Percentiles rank a stretch among this genome's conserved stretches.
Evolutionary conservation across 2,888 invertebrate species (phyloP).

Genomic region (Thera obeliscata): DNA sequence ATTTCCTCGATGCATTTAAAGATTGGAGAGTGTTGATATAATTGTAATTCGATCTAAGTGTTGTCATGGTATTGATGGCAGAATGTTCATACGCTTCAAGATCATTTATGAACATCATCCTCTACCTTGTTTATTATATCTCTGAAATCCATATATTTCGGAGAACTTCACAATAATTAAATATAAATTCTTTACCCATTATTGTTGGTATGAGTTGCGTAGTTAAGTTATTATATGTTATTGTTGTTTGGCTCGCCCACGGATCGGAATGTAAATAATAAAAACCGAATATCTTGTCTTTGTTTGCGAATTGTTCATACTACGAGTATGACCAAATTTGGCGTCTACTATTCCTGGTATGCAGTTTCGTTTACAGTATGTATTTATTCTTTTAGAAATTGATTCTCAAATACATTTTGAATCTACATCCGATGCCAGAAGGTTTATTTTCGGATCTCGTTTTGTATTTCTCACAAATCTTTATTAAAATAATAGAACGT

Average conservation of each 20-base stretch:
- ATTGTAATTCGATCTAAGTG: no score
- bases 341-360: slow-evolving; percentile 25
- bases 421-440: slow-evolving; percentile 6
- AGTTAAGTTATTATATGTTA: slow-evolving; percentile 77
- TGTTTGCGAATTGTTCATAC: slow-evolving; percentile 29
- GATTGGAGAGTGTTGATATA: no score
- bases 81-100: no score
- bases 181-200: slow-evolving; percentile 67
- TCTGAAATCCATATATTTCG: slow-evolving; percentile 47
- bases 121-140: slow-evolving; percentile 40
- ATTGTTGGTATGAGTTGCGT: slow-evolving; percentile 51
- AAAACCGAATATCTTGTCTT: slow-evolving; percentile 29
- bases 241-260: slow-evolving; percentile 54
- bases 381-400: slow-evolving; percentile 4
- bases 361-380: slow-evolving; percentile 13
- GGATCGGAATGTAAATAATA: slow-evolving; percentile 32
- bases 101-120: neutral
- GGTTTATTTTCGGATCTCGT: slow-evolving; percentile 1
- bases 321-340: slow-evolving; percentile 20
- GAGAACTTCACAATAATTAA: slow-evolving; percentile 58
- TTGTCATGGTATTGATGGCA: no score
- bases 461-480: slow-evolving; percentile 2
- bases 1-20: no score
- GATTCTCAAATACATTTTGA: neutral
- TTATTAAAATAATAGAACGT: neutral